Evolutionary conservation across 2,797 vertebrate genomes (phyloP).

Genomic region (Muscicapa striata): DNA sequence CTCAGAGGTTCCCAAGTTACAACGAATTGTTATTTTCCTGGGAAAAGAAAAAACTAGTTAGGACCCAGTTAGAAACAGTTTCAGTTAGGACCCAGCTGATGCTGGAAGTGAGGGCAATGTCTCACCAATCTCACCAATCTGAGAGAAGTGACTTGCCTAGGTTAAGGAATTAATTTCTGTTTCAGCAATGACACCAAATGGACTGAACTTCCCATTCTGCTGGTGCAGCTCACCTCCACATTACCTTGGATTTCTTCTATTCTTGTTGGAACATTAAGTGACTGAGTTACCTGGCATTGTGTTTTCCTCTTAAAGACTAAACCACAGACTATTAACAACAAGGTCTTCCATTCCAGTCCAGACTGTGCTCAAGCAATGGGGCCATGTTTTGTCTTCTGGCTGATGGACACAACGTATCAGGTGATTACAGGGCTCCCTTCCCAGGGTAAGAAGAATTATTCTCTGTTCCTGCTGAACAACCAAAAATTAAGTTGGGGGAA

Average conservation of each 20-base stretch:
- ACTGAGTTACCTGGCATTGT: accelerated
- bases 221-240: neutral
- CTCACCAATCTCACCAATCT: neutral
- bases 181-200: neutral
- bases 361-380: neutral
- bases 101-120: neutral
- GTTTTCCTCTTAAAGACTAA: neutral
- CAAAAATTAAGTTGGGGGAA: neutral
- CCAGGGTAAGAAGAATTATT: neutral
- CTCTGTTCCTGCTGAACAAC: neutral
- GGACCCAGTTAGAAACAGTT: neutral
- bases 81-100: neutral
- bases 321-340: neutral
- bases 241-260: neutral
- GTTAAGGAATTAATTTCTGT: neutral
- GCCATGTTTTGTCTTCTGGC: neutral
- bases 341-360: neutral
- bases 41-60: neutral
- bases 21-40: neutral
- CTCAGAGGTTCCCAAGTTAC: neutral
- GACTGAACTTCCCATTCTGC: neutral
- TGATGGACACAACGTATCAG: accelerated
- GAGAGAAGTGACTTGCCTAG: neutral
- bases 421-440: neutral
- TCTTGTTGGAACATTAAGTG: neutral